Evolutionary conservation across 2,888 invertebrate genomes (phyloP), one percentile per base, ranked within the genome.

Genomic region (Suillia variegata): DNA sequence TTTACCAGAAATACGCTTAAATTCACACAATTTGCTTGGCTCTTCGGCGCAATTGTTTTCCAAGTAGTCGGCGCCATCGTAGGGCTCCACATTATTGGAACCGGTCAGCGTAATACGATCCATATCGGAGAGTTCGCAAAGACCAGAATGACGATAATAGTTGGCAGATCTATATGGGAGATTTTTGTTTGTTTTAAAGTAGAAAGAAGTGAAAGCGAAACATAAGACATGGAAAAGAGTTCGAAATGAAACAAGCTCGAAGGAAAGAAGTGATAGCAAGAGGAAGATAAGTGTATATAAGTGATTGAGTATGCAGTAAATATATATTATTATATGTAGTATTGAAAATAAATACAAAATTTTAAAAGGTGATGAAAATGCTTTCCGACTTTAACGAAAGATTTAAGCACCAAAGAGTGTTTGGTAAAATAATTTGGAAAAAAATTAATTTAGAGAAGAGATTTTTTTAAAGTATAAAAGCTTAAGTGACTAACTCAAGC

Each of bases 31-130:
- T 81, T 94, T 94, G 52, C 93, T 93, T n/a, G 95, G 94, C 77
- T 96, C 95, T 75, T 94, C 94, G 33, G 94, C 93, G 82, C 94
- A 95, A 81, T 94, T 93, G 83, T 94, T 95, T 82, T 95, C 94
- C 84, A 95, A 86, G 83, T 94, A 95, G 78, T 95, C 94, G 75
- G 79, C 85, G 81, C 87, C 87, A 79, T 88, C 88, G 67, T 86
- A 86, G 61, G 86, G 84, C 77, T 90, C 88, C 82, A 94, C 92
- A 68, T 89, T 87, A 73, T 85, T 90, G 58, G 90, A 90, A 68
- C 94, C 93, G 59, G 92, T 93, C 68, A 94, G 85, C 55, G 95
- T 94, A 80, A 94, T 88, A 73, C 95, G 88, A 84, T 95, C 95
- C 94, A 96, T 94, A 82, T 92, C 93, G 60, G 94, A 94, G 70